Evolutionary conservation across 1,140 invertebrate species (phyloP).

Genomic region (Amphibalanus amphitrite): DNA sequence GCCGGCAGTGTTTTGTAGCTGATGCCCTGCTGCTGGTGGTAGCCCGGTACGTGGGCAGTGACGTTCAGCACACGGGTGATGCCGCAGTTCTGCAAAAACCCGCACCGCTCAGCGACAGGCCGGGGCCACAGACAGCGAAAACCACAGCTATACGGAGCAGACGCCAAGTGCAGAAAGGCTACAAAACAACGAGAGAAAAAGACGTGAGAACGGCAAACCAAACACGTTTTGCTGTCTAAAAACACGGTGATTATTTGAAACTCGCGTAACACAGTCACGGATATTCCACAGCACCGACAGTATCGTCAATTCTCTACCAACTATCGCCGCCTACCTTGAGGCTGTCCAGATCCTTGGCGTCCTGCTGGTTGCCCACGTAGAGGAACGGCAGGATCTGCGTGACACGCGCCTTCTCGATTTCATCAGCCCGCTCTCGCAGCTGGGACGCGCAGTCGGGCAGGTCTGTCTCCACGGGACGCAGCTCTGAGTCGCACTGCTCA

Average conservation of each 20-base stretch:
- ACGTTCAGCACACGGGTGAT: constrained; percentile 64
- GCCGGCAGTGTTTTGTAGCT: constrained; percentile 66
- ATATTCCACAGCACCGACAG: not conserved
- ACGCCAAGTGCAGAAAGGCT: too few relatives aligned
- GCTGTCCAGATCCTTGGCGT: constrained; percentile 53
- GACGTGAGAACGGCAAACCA: too few relatives aligned
- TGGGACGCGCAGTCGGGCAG: constrained; percentile 11
- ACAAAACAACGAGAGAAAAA: too few relatives aligned
- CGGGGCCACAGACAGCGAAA: not conserved
- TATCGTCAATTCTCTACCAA: too few relatives aligned
- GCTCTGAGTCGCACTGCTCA: not conserved
- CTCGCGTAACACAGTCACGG: too few relatives aligned
- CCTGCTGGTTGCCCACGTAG: constrained; percentile 66
- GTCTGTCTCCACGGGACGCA: constrained; percentile 5
- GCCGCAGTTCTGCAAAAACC: constrained; percentile 30
- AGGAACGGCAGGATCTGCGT: constrained; percentile 70
- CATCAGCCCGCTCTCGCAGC: constrained; percentile 24
- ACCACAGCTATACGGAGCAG: not conserved
- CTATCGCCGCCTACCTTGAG: constrained; percentile 35
- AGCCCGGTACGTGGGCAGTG: constrained; percentile 54
- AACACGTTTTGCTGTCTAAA: too few relatives aligned
- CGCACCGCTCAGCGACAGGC: not conserved
- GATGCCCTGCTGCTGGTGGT: constrained; percentile 48
- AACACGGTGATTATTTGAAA: too few relatives aligned
- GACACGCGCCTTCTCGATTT: constrained; percentile 56